phyloP scores from a whole-genome alignment of 2,888 invertebrate species.

The Chloroclystis v-ata region DNA sequence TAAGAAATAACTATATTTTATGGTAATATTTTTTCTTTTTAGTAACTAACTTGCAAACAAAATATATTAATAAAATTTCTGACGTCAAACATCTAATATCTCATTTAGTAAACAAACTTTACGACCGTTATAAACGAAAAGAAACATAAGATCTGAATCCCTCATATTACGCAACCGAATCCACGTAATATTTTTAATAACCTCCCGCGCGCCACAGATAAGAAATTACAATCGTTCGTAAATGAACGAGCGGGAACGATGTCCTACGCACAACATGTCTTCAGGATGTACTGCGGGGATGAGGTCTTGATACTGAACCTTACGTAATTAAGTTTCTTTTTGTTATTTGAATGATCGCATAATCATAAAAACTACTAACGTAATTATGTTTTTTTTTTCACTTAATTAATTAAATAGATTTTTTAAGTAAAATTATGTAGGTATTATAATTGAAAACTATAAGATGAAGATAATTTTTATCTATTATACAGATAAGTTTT shows the following conservation, averaged over 20 bases:
- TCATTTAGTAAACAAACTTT: background rate
- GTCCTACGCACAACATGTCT: conserved; percentile 65
- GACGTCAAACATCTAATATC: background rate
- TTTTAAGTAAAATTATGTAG: too few species aligned
- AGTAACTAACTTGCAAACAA: too few species aligned
- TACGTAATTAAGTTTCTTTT: background rate
- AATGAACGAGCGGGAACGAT: conserved; percentile 60
- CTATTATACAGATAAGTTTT: too few species aligned
- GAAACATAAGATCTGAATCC: conserved; percentile 16
- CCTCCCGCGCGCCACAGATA: conserved; percentile 24
- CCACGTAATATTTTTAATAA: conserved; percentile 30
- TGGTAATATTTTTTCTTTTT: too few species aligned
- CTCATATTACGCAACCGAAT: conserved; percentile 19
- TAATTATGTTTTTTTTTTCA: too few species aligned
- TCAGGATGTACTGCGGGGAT: conserved; percentile 22
- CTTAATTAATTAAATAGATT: too few species aligned
- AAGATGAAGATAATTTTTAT: too few species aligned
- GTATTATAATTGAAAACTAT: too few species aligned
- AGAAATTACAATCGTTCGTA: conserved; percentile 66
- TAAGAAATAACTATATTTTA: too few species aligned
- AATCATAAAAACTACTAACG: too few species aligned
- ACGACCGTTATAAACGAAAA: conserved; percentile 4
- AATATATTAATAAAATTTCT: too few species aligned
- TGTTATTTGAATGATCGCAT: too few species aligned
- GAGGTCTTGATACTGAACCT: conserved; percentile 45